Percentiles rank a stretch among this genome's conserved stretches.
Evolutionary conservation across 2,797 vertebrate genomes (phyloP).

Genomic region (Loris lydekkerianus): DNA sequence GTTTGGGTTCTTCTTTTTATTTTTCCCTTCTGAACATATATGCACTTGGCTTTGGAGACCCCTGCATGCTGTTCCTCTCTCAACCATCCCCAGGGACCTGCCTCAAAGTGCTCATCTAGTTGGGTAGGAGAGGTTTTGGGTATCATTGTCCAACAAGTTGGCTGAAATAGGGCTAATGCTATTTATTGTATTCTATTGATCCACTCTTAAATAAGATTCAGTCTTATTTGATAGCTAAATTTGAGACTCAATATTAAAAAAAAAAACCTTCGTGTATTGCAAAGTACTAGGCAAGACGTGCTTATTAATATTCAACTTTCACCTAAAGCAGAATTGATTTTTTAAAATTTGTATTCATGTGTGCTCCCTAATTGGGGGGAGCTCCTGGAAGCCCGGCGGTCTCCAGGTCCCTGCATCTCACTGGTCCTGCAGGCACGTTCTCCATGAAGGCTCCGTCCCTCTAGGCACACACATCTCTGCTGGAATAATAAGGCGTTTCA

Average conservation of each 20-base stretch:
- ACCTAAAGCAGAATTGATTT: conserved; percentile 76
- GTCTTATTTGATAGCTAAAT: conserved; percentile 61
- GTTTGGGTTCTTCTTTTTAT: background rate
- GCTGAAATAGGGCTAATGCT: background rate
- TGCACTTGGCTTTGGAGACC: conserved; percentile 3
- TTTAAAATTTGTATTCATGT: conserved; percentile 70
- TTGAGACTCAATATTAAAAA: conserved; percentile 5
- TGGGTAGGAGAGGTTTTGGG: background rate
- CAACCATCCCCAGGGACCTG: background rate
- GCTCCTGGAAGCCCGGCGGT: conserved; percentile 21
- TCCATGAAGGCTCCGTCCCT: background rate
- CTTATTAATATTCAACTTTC: conserved; percentile 80
- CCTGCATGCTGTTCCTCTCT: accelerated
- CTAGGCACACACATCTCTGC: conserved; percentile 34
- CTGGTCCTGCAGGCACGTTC: background rate
- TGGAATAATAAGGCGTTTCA: conserved; percentile 64
- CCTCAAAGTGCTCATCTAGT: background rate
- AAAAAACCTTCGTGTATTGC: background rate
- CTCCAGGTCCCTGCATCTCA: conserved; percentile 32
- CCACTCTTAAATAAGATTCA: conserved; percentile 58
- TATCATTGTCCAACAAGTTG: background rate
- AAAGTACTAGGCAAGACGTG: conserved; percentile 64
- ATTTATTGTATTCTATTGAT: conserved; percentile 51
- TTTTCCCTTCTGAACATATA: conserved; percentile 48
- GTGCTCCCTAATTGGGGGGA: conserved; percentile 54